Evolutionary conservation across 2,888 invertebrate genomes (phyloP), one percentile per base, ranked within the genome.

Genomic region (Molanna angustata): DNA sequence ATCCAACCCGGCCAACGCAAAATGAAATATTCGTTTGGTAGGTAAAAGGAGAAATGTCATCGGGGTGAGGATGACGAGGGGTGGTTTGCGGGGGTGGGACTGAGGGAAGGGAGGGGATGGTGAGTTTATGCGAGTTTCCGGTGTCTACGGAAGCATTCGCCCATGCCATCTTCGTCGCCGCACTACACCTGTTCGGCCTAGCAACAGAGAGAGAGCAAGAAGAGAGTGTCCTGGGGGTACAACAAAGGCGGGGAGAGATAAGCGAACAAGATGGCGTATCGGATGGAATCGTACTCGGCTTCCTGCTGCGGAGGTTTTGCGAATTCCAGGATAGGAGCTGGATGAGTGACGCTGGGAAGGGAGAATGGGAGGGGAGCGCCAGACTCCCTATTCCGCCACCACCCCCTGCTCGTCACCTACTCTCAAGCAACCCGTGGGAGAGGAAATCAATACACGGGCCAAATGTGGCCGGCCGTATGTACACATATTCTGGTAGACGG

Each of bases 401-500:
- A 21, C 40, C 51, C 51, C 35, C 32, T 16, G 39, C 42, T 42
- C 44, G 50, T 44, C 50, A 37, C 50, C 50, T 45, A 32, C 45
- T n/a, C n/a, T 32, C 46, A 22, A 33, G 21, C 48, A 42, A 37
- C 43, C 57, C 49, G 54, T 52, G 55, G 54, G 54, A 56, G 58
- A 58, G 55, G 55, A 58, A 58, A 58, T 58, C 58, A 58, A 58
- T 58, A 58, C 58, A 45, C 55, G 58, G 58, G 58, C 45, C 55
- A 55, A 55, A 58, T 55, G 58, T 58, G 58, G 58, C 58, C 50
- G 52, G 55, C 52, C 58, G 58, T 55, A 58, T 58, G 54, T 57
- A 57, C 56, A 57, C 57, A 54, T 53, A 57, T 52, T 52, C 48
- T 46, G 35, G 49, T 31, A 33, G 49, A 39, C 18, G 51, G 44